Evolutionary conservation across 2,888 invertebrate genomes (phyloP).

Genomic region (Notodonta ziczac): DNA sequence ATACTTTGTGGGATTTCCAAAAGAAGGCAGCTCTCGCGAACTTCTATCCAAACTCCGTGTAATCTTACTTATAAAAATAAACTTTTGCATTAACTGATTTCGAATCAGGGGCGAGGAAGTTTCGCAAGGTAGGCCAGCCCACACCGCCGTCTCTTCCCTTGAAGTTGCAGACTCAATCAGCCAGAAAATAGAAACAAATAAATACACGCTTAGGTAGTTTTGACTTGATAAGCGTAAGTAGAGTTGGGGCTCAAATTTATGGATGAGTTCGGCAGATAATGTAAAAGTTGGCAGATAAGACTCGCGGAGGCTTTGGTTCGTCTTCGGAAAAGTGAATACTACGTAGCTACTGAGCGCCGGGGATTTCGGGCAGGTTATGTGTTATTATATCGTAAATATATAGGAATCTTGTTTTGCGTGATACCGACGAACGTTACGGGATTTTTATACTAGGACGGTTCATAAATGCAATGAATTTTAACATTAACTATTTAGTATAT

Average conservation of each 20-base stretch:
- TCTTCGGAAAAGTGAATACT: constrained; percentile 63
- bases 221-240: constrained; percentile 79
- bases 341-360: constrained; percentile 42
- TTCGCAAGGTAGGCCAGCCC: constrained; percentile 70
- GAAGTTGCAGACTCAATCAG: constrained; percentile 76
- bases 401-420: neutral
- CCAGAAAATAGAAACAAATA: constrained; percentile 81
- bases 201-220: constrained; percentile 79
- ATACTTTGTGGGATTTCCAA: constrained; percentile 79
- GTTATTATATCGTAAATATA: constrained; percentile 24
- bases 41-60: constrained; percentile 78
- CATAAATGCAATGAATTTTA: no score
- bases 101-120: constrained; percentile 76
- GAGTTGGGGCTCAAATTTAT: constrained; percentile 73
- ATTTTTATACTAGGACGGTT: no score
- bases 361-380: constrained; percentile 53
- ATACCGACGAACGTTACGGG: no score
- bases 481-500: no score
- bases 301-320: constrained; percentile 59
- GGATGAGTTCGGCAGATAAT: constrained; percentile 75
- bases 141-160: constrained; percentile 58
- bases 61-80: constrained; percentile 86
- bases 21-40: constrained; percentile 78
- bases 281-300: constrained; percentile 79
- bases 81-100: constrained; percentile 85